phyloP scores from a whole-genome alignment of 2,113 vertebrate genomes.

The Arenaria interpres region DNA sequence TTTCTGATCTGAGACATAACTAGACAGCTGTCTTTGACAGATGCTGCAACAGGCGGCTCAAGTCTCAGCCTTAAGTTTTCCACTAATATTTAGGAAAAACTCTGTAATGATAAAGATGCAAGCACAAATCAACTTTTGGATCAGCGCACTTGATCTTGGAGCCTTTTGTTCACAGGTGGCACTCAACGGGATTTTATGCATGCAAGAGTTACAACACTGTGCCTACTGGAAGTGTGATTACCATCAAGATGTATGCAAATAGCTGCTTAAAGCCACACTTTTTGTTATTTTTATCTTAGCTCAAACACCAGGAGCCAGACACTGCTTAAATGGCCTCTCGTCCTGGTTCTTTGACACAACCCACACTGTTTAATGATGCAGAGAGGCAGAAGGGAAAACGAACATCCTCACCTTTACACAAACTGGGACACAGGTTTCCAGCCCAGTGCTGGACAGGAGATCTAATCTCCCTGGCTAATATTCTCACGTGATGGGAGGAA shows the following conservation, averaged over 20 bases:
- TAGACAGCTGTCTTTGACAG: not conserved
- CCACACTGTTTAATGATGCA: not conserved
- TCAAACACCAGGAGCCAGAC: not conserved
- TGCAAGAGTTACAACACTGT: not conserved
- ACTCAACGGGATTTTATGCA: not conserved
- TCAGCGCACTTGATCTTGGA: not conserved
- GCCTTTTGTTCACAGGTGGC: not conserved
- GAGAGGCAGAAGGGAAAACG: not conserved
- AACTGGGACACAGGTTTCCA: not conserved
- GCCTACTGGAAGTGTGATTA: not conserved
- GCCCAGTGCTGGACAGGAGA: not conserved
- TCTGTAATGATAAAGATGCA: not conserved
- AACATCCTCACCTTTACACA: not conserved
- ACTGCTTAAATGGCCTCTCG: not conserved
- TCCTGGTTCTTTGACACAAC: not conserved
- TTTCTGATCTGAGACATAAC: not conserved
- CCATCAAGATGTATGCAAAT: not conserved
- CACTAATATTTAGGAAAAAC: not conserved
- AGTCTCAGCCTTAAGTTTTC: conserved; percentile 20
- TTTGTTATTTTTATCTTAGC: not conserved
- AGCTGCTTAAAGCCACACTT: not conserved
- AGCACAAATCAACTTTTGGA: not conserved
- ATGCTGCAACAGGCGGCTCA: not conserved
- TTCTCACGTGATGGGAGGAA: not conserved
- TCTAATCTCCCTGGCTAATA: not conserved